Evolutionary conservation across 92 coral and sea anemone species (phyloP), one percentile per base, ranked within the genome.

Genomic region (Actinernus sp.): DNA sequence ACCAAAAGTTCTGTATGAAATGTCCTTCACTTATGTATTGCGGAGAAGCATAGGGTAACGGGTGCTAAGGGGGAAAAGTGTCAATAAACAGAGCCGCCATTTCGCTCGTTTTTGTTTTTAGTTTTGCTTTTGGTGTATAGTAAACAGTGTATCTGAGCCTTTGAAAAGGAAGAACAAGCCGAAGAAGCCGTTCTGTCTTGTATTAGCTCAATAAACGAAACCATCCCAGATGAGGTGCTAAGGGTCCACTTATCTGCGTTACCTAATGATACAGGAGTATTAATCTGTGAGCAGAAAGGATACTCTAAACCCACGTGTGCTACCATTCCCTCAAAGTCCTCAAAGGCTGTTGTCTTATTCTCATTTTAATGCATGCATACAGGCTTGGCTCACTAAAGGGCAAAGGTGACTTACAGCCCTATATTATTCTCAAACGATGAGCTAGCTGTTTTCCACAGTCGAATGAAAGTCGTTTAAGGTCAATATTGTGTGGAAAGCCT

Each of bases 61-160:
- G 78, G 65, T 53, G 61, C 61, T 52, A 57, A 52, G 65, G 57
- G 65, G 49, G 44, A 13, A 23, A 43, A 70, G 65, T 55, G 43
- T 46, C 38, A 26, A 55, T 70, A 55, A 70, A 40, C 40, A 55
- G 18, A 55, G 34, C 65, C 65, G 43, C 57, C 43, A 70, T 70
- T 70, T 70, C 78, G 78, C 78, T 70, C 66, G 78, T 70, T 70
- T 70, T 70, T 49, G 78, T 53, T 27, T 34, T 60, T 70, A 49
- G 33, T 37, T 41, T 70, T 27, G 47, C 56, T 40, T 55, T 57
- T 19, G 44, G 55, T 32, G 54, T 55, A 54, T 57, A 43, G 67
- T 57, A 70, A 70, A 70, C 78, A 70, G 43, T 19, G 28, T 43
- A 49, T 31, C 39, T n/a, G n/a, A n/a, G n/a, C n/a, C n/a, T n/a